Percentiles rank a stretch among this genome's conserved stretches.
Evolutionary conservation across 2,888 invertebrate species (phyloP).

Genomic region (Fissipunctia ypsillon): DNA sequence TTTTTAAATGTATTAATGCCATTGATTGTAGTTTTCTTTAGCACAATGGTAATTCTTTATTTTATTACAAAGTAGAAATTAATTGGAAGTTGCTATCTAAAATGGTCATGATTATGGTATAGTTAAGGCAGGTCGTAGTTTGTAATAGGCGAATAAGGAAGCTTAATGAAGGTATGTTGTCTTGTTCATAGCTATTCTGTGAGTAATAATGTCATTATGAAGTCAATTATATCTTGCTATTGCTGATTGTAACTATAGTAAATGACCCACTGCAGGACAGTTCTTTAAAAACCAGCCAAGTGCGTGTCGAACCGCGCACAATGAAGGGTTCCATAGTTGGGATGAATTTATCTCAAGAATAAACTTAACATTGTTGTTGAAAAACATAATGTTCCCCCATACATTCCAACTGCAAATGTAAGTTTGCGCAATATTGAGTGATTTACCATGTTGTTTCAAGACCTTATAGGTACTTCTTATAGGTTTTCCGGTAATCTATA

Average conservation of each 20-base stretch:
- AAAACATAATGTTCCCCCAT: too few species aligned
- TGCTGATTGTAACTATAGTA: background rate
- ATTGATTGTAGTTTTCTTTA: constrained; percentile 19
- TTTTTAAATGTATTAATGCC: constrained; percentile 11
- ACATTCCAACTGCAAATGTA: too few species aligned
- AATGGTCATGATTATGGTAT: constrained; percentile 42
- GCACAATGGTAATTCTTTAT: constrained; percentile 27
- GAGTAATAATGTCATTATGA: constrained; percentile 14
- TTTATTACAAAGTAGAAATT: constrained; percentile 27
- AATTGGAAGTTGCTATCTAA: constrained; percentile 33
- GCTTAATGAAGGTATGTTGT: constrained; percentile 5
- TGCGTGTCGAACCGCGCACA: too few species aligned
- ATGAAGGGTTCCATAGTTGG: too few species aligned
- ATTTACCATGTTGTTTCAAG: too few species aligned
- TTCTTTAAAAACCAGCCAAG: too few species aligned
- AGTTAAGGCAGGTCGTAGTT: constrained; percentile 28
- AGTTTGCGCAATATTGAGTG: too few species aligned
- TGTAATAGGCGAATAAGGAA: constrained; percentile 49
- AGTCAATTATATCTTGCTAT: background rate
- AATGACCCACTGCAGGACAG: background rate
- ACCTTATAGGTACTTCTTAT: too few species aligned
- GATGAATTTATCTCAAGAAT: too few species aligned
- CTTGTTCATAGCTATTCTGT: constrained; percentile 9
- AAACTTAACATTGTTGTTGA: too few species aligned
- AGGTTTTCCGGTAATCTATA: too few species aligned